Conservation (phyloP, 2,888 invertebrate genomes). For the Yponomeuta sedellus region DNA sequence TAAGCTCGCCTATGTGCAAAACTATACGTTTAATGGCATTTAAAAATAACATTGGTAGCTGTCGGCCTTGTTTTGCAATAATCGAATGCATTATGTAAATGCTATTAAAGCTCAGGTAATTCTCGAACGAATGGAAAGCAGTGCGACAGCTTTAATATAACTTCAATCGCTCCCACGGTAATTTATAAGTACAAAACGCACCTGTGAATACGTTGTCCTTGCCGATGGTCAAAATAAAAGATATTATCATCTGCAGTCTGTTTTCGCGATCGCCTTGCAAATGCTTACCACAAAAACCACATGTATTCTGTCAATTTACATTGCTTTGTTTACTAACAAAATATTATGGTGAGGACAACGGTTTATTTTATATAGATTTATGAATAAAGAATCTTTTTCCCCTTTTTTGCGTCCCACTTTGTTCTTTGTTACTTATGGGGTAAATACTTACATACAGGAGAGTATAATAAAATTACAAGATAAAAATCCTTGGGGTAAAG, state of each 20-base stretch:
- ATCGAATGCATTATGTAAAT: too few relatives aligned
- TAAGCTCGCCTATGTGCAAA: too few relatives aligned
- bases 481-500: too few relatives aligned
- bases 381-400: neutral
- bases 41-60: too few relatives aligned
- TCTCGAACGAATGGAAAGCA: neutral
- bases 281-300: slow-evolving; percentile 44
- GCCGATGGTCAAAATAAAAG: neutral
- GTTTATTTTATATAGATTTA: too few relatives aligned
- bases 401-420: too few relatives aligned
- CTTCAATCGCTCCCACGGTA: slow-evolving; percentile 6
- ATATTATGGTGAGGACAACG: neutral
- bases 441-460: too few relatives aligned
- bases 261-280: slow-evolving; percentile 14
- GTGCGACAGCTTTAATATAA: neutral
- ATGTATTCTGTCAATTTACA: slow-evolving; percentile 50
- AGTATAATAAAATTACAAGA: too few relatives aligned
- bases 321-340: slow-evolving; percentile 39
- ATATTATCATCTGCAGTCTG: neutral
- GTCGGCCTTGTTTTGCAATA: too few relatives aligned
- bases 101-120: too few relatives aligned
- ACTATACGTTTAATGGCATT: too few relatives aligned
- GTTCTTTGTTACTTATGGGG: too few relatives aligned
- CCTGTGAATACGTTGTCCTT: slow-evolving; percentile 8
- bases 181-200: neutral